Base-by-base conservation (phyloP, 2,888 invertebrate genomes). In the Muscina levida region DNA sequence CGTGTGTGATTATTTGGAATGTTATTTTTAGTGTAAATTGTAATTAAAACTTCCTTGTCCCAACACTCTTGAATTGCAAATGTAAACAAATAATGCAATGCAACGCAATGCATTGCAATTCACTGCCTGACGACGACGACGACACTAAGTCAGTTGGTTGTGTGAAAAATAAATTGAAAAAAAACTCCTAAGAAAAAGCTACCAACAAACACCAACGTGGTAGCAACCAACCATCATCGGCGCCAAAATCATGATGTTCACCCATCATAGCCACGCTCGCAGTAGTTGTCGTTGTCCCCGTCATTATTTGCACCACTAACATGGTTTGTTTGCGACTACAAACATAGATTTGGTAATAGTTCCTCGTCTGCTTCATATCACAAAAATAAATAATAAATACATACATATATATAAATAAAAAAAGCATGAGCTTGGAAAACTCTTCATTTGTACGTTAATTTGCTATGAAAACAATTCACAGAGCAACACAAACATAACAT, bases 261-360 rank as follows among this genome's bases (percentile, higher is more conserved):
- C 19, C 37, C 22, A 39, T 39, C 42, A 39, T 62, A n/a, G 19
- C 11, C 42, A 62, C 6, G 15, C 13, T 4, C 44, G 6, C 13
- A 19, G 10, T 19, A 2, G 6, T 22, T 8, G 22, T 24, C 11
- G 22, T 76, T 19, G 53, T 44, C 26, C 46, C 51, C n/a, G 56
- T 53, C 65, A 59, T 59, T 72, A 72, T 77, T 72, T 67, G 72
- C 51, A 67, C 77, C 53, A 77, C 72, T 77, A 59, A 77, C 77
- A 77, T n/a, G 51, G 31, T 42, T 62, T 62, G 42, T 15, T 4
- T 2, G 48, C 10, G 62, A 39, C 62, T 62, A 42, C 62, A 62
- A 17, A 62, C 62, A 57, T n/a, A 56, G 13, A 59, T 39, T 37
- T 62, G 17, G 39, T 39, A 62, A 62, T 39, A 59, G 59, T 59